Percentiles rank a stretch among this genome's conserved stretches.
Conservation (phyloP, 1,140 invertebrate genomes). For the Schlechtendalia chinensis region DNA sequence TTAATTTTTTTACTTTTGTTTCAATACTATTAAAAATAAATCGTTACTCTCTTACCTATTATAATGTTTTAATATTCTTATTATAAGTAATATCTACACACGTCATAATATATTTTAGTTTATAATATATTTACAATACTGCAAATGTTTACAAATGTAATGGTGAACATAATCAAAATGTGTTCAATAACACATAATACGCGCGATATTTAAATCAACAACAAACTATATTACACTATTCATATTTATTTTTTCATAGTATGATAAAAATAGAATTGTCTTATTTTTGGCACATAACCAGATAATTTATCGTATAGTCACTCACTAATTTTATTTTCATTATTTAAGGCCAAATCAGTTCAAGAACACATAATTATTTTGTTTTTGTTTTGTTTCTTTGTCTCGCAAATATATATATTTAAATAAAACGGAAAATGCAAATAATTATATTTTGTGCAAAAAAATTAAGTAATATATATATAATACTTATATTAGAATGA, state of each 20-base stretch:
- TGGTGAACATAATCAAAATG: not conserved
- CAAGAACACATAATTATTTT: constrained; percentile 25
- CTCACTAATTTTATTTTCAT: constrained; percentile 33
- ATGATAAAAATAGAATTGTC: constrained; percentile 43
- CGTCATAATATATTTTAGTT: not conserved
- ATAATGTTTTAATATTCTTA: not conserved
- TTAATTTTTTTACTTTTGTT: not conserved
- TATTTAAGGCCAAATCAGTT: constrained; percentile 35
- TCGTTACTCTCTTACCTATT: not conserved
- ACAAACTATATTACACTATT: no score
- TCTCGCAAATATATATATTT: not conserved
- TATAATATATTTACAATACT: not conserved
- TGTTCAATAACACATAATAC: not conserved
- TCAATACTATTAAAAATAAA: not conserved
- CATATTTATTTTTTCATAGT: constrained; percentile 5
- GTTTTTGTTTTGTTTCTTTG: constrained; percentile 41
- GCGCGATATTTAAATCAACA: not conserved
- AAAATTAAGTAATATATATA: no score
- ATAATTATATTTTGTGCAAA: not conserved
- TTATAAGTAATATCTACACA: not conserved
- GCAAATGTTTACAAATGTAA: not conserved
- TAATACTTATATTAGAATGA: not conserved
- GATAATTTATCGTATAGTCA: constrained; percentile 16
- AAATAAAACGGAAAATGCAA: not conserved
- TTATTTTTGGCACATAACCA: constrained; percentile 28